A percentile compares a stretch with the other conserved stretches of the same genome.
phyloP scores from a whole-genome alignment of 2,888 invertebrate genomes.

The Diplolepis rosae region DNA sequence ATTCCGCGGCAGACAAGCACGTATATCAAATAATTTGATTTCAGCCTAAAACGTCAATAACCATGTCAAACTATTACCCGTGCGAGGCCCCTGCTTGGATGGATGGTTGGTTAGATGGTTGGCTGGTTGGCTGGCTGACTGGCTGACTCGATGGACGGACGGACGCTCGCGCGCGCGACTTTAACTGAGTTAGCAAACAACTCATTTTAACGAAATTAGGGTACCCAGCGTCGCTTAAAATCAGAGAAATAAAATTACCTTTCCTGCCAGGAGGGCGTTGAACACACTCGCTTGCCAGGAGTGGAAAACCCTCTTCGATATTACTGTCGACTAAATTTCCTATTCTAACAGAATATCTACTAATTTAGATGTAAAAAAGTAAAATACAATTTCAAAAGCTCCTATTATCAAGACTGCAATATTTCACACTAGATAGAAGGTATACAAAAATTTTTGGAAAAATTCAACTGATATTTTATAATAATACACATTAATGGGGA shows the following conservation, averaged over 20 bases:
- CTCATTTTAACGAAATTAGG: slow-evolving; percentile 73
- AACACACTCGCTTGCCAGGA: neutral
- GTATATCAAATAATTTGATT: slow-evolving; percentile 72
- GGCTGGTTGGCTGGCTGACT: slow-evolving; percentile 38
- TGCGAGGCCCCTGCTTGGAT: slow-evolving; percentile 57
- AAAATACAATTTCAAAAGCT: too few species aligned
- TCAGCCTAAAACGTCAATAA: slow-evolving; percentile 72
- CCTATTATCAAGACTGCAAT: too few species aligned
- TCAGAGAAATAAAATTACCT: slow-evolving; percentile 70
- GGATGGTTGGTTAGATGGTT: slow-evolving; percentile 41
- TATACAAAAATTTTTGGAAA: too few species aligned
- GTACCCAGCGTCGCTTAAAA: slow-evolving; percentile 68
- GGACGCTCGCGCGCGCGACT: slow-evolving; percentile 59
- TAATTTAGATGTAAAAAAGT: too few species aligned
- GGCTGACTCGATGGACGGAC: slow-evolving; percentile 38
- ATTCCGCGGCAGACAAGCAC: slow-evolving; percentile 58
- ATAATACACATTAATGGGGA: neutral
- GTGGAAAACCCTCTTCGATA: neutral
- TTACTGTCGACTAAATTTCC: neutral
- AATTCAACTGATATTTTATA: too few species aligned
- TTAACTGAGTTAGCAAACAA: slow-evolving; percentile 72
- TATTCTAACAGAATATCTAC: neutral
- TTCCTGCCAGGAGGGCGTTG: slow-evolving; percentile 51
- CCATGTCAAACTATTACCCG: slow-evolving; percentile 71
- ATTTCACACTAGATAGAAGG: too few species aligned